phyloP scores from a whole-genome alignment of 2,888 invertebrate species.

The Tiliacea citrago region DNA sequence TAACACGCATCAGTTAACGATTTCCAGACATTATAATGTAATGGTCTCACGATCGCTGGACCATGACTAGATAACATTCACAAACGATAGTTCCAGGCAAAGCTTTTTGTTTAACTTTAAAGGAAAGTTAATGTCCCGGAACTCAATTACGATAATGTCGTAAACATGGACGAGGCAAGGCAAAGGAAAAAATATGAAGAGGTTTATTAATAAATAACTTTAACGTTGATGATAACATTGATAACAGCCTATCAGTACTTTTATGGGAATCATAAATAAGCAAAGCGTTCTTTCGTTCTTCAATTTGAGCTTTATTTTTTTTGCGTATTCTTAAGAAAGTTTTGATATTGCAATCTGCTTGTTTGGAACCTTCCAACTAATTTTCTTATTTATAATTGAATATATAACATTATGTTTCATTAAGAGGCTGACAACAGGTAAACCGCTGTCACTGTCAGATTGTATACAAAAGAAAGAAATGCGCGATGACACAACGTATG shows the following conservation, averaged over 20 bases:
- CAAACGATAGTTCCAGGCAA: conserved; percentile 5
- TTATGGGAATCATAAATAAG: background rate
- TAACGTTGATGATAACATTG: background rate
- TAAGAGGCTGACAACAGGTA: too few species aligned
- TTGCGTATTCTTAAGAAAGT: background rate
- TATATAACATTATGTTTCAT: background rate
- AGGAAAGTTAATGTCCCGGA: conserved; percentile 18
- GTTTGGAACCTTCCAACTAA: background rate
- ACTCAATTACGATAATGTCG: conserved; percentile 28
- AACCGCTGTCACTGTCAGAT: too few species aligned
- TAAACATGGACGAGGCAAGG: background rate
- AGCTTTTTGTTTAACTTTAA: conserved; percentile 25
- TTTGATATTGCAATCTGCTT: background rate
- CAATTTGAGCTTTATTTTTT: background rate
- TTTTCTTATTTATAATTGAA: background rate
- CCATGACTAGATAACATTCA: conserved; percentile 13
- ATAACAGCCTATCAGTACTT: background rate
- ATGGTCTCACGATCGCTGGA: conserved; percentile 29
- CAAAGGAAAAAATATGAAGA: background rate
- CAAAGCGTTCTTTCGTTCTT: background rate
- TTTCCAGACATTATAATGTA: conserved; percentile 50
- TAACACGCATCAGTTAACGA: conserved; percentile 49
- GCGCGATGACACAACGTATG: too few species aligned
- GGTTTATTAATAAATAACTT: background rate
- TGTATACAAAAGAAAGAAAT: too few species aligned